Percentiles rank a stretch among this genome's conserved stretches.
Conservation (phyloP, 2,888 invertebrate genomes). For the Sinodicranocentrus sp. region DNA sequence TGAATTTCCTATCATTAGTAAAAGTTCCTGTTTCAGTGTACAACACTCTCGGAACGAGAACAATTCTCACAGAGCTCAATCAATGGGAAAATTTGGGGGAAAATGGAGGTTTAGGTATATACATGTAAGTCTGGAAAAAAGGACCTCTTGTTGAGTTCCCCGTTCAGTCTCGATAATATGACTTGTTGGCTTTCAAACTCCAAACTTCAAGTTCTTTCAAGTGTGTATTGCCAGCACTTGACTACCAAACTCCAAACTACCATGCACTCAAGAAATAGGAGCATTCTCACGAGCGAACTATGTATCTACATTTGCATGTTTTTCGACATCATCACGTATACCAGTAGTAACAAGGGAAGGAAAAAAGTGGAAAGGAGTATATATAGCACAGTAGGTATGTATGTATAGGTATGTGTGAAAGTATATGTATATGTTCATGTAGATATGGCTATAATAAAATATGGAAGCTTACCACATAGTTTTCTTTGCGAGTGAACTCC, state of each 20-base stretch:
- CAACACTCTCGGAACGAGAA: neutral
- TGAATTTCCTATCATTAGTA: conserved; percentile 55
- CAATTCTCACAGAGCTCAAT: conserved; percentile 51
- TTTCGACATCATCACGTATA: no score
- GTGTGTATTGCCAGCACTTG: conserved; percentile 66
- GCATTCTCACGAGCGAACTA: no score
- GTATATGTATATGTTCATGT: no score
- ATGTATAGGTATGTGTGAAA: no score
- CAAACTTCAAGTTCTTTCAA: conserved; percentile 55
- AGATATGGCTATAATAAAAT: no score
- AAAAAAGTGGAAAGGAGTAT: neutral
- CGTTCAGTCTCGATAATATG: conserved; percentile 32
- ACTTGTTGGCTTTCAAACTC: conserved; percentile 63
- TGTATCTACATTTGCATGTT: neutral
- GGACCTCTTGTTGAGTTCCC: conserved; percentile 37
- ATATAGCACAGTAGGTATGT: no score
- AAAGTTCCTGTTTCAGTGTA: conserved; percentile 21
- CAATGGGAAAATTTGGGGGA: conserved; percentile 45
- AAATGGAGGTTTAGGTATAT: neutral
- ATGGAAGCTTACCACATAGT: conserved; percentile 84
- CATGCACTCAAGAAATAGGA: neutral
- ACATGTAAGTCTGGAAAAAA: neutral
- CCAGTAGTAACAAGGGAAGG: conserved; percentile 1
- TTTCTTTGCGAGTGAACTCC: conserved; percentile 90
- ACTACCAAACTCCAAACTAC: conserved; percentile 47